phyloP scores from a whole-genome alignment of 2,797 vertebrate genomes.

The Rhabdophis nuchalis region DNA sequence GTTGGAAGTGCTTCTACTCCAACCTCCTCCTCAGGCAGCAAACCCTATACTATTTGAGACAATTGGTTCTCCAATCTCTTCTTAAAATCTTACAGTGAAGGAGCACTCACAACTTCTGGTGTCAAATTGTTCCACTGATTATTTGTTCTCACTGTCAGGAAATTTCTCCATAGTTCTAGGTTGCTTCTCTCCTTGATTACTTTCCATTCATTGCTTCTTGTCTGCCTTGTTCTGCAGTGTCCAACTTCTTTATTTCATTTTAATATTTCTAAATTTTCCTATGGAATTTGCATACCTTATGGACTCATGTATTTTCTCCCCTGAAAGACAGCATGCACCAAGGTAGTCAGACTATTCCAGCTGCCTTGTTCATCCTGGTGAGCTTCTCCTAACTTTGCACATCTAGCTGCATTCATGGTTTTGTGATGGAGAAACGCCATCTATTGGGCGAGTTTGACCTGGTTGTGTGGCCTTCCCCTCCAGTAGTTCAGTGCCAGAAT shows the following conservation, averaged over 20 bases:
- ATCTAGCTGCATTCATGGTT: not conserved
- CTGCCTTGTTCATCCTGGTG: not conserved
- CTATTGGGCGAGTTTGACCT: not conserved
- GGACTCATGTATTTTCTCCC: not conserved
- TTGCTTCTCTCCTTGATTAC: too few relatives aligned
- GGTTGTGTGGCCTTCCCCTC: not conserved
- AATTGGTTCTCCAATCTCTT: too few relatives aligned
- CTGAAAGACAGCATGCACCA: not conserved
- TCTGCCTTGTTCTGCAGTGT: not conserved
- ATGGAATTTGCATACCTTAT: not conserved
- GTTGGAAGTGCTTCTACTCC: too few relatives aligned
- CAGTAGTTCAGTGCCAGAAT: not conserved
- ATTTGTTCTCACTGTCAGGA: too few relatives aligned
- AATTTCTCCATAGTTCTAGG: too few relatives aligned
- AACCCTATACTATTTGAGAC: too few relatives aligned
- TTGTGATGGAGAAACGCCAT: not conserved
- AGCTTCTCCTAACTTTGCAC: not conserved
- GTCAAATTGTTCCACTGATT: too few relatives aligned
- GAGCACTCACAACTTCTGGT: not conserved
- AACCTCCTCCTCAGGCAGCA: too few relatives aligned
- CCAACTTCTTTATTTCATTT: not conserved
- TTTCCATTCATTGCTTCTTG: too few relatives aligned
- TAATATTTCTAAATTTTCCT: not conserved
- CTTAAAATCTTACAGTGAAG: too few relatives aligned
- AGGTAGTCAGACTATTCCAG: not conserved